Conservation (phyloP, 2,888 invertebrate genomes). For the Apotomis capreana region DNA sequence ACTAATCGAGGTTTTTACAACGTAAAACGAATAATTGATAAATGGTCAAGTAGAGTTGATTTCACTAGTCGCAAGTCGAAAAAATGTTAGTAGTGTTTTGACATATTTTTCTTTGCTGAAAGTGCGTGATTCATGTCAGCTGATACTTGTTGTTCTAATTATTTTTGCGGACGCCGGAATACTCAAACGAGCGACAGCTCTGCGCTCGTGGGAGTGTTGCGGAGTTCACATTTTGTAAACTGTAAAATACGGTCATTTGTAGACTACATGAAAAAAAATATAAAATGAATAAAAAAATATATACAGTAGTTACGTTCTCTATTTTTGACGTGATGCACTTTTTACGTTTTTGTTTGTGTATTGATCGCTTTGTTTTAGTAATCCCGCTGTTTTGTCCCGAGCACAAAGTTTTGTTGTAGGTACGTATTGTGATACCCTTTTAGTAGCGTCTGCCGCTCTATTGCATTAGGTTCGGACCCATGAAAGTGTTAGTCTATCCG, state of each 20-base stretch:
- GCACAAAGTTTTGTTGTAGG: conserved; percentile 58
- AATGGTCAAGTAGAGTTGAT: conserved; percentile 84
- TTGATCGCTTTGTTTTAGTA: conserved; percentile 80
- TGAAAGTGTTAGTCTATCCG: neutral
- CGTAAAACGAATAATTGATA: conserved; percentile 74
- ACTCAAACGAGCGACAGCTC: conserved; percentile 64
- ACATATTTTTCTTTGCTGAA: conserved; percentile 85
- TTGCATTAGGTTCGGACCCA: neutral
- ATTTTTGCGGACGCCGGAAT: conserved; percentile 67
- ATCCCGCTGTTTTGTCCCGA: conserved; percentile 66
- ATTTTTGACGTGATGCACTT: conserved; percentile 79
- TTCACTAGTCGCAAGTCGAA: conserved; percentile 84
- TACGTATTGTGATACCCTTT: conserved; percentile 4
- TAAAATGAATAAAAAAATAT: conserved; percentile 61
- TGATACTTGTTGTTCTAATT: conserved; percentile 74
- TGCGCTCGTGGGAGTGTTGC: conserved; percentile 73
- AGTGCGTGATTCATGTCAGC: conserved; percentile 85
- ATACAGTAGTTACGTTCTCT: conserved; percentile 69
- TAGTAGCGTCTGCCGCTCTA: neutral
- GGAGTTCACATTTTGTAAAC: conserved; percentile 63
- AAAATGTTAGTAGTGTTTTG: conserved; percentile 84
- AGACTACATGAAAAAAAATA: conserved; percentile 67
- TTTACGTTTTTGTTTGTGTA: conserved; percentile 72
- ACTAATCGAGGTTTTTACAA: conserved; percentile 74
- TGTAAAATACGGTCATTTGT: conserved; percentile 79